phyloP scores from a whole-genome alignment of 2,888 invertebrate species.

The Diarsia mendica region DNA sequence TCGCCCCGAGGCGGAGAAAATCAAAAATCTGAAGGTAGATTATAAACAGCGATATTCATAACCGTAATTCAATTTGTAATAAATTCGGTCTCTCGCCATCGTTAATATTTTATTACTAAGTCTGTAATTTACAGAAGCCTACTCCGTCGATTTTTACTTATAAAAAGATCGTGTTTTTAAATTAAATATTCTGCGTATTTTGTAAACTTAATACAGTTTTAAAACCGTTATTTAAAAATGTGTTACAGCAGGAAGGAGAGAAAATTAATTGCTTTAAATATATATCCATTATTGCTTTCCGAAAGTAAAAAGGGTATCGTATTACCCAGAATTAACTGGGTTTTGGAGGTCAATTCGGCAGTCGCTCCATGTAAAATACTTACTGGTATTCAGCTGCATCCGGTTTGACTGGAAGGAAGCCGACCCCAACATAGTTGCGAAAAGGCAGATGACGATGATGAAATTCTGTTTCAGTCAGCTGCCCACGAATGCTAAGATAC shows the following conservation, averaged over 20 bases:
- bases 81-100: slow-evolving; percentile 36
- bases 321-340: no score
- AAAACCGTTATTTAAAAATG: slow-evolving; percentile 6
- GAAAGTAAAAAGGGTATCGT: not conserved
- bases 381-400: no score
- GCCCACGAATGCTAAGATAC: slow-evolving; percentile 26
- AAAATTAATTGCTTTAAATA: slow-evolving; percentile 16
- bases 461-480: slow-evolving; percentile 28
- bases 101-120: slow-evolving; percentile 44
- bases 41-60: slow-evolving; percentile 51
- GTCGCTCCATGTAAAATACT: no score
- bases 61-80: slow-evolving; percentile 57
- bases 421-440: no score
- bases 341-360: no score
- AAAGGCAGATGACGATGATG: no score
- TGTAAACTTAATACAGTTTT: slow-evolving; percentile 2
- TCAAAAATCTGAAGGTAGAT: no score
- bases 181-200: not conserved
- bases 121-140: slow-evolving; percentile 38
- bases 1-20: no score
- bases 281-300: slow-evolving; percentile 14
- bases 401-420: no score
- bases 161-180: slow-evolving; percentile 12
- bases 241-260: slow-evolving; percentile 14
- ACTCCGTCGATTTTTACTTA: slow-evolving; percentile 26